Evolutionary conservation across 2,797 vertebrate species (phyloP).

Genomic region (Acipenser ruthenus): DNA sequence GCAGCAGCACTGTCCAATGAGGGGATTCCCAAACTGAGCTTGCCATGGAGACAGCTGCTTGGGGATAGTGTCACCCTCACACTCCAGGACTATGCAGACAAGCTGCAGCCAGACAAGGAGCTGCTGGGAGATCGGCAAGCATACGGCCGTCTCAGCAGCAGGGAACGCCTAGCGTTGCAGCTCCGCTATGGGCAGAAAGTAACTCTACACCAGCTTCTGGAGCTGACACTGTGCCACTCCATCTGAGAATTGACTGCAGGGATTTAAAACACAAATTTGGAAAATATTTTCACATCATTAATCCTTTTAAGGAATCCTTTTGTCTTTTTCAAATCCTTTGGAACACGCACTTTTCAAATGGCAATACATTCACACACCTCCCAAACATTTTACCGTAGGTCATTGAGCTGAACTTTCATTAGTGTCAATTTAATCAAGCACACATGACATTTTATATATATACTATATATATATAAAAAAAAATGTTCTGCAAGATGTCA

Average conservation of each 20-base stretch:
- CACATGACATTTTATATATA: no score
- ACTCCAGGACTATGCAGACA: constrained; percentile 51
- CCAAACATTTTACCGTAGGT: no score
- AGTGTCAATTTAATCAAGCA: no score
- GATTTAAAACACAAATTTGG: neutral
- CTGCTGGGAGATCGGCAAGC: constrained; percentile 48
- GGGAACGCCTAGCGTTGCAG: constrained; percentile 73
- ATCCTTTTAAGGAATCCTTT: neutral
- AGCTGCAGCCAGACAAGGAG: constrained; percentile 51
- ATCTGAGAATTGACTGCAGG: constrained; percentile 1
- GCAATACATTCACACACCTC: no score
- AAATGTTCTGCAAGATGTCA: no score
- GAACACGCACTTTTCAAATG: neutral
- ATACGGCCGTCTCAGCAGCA: constrained; percentile 45
- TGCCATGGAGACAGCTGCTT: constrained; percentile 66
- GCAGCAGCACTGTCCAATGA: constrained; percentile 50
- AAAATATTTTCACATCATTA: neutral
- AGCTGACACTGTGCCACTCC: constrained; percentile 43
- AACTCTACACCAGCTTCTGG: constrained; percentile 68
- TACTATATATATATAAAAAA: no score
- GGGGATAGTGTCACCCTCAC: constrained; percentile 56
- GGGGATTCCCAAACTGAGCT: constrained; percentile 54
- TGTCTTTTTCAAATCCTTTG: neutral
- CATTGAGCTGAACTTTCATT: no score
- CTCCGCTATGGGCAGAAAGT: constrained; percentile 81